Conservation (phyloP, 2,888 invertebrate species). For the Arctia plantaginis region DNA sequence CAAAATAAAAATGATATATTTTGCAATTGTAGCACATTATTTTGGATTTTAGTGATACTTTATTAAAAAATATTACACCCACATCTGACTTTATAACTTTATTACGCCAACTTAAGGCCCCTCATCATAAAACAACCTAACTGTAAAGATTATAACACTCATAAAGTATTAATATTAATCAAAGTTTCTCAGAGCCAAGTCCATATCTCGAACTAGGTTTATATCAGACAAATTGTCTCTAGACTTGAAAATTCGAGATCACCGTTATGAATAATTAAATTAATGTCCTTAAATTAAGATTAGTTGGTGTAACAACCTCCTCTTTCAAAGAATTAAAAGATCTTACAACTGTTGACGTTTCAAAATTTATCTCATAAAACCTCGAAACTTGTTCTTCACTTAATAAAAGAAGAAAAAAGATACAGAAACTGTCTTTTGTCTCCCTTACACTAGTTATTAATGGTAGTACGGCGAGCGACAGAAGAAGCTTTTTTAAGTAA, state of each 20-base stretch:
- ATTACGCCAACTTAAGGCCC: background rate
- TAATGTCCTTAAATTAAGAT: constrained; percentile 47
- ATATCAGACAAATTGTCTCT: constrained; percentile 40
- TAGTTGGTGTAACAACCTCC: constrained; percentile 23
- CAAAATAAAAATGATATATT: background rate
- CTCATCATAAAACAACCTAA: constrained; percentile 7
- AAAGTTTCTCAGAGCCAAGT: constrained; percentile 28
- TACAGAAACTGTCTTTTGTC: background rate
- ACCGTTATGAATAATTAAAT: constrained; percentile 45
- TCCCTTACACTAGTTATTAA: constrained; percentile 24
- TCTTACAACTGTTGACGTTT: constrained; percentile 30
- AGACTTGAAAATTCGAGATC: constrained; percentile 41
- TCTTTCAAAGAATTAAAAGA: constrained; percentile 31
- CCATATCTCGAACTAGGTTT: constrained; percentile 30
- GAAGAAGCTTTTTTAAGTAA: constrained; percentile 30
- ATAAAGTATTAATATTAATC: constrained; percentile 34
- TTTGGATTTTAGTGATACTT: background rate
- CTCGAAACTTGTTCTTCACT: constrained; percentile 17
- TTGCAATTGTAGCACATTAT: too few species aligned
- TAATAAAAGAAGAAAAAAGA: constrained; percentile 19
- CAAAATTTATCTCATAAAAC: constrained; percentile 17
- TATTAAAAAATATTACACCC: background rate
- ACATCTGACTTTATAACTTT: background rate
- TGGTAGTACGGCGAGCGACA: constrained; percentile 12
- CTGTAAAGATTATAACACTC: constrained; percentile 15